Evolutionary conservation across 2,888 invertebrate species (phyloP), one percentile per base, ranked within the genome.

Genomic region (Xestia sexstrigata): DNA sequence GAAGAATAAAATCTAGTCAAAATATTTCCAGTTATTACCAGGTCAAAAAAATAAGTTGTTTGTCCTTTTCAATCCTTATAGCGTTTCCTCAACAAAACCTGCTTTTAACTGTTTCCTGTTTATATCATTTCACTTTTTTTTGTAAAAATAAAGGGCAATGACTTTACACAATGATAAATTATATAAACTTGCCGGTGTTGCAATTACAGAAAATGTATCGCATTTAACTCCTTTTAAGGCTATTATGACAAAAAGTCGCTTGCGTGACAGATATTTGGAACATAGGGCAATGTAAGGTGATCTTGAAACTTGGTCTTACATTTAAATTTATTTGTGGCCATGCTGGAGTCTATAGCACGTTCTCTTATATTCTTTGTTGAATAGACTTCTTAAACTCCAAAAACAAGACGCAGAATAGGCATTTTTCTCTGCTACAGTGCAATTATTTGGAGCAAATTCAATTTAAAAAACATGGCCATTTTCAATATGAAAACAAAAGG

Each of bases 71-170:
- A 79, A 76, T 71, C 15, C 42, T 76, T 83, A 72, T 74, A 77
- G 66, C 75, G 66, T 81, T 88, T 87, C 89, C 88, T 80, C 47
- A 76, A 85, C 73, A 49, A 78, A 89, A 89, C 86, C 76, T 49
- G 88, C 84, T 35, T 75, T 73, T 71, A 83, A 82, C 23, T 30
- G 62, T 76, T 88, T 88, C 88, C 88, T 87, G 84, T 84, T 78
- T 77, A 67, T 82, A 70, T 84, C 63, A 78, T 55, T 78, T 81
- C 73, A 67, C 74, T 79, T 84, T 74, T 76, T 74, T 55, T 8
- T 23, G 42, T 78, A 76, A 77, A 84, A 75, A 20, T 47, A 75
- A 78, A 85, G 82, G 69, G 74, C 82, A 81, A 70, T 79, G 88
- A 86, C 82, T 76, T 70, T 26, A 47, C 23, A n/a, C 74, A 72